A percentile compares a stretch with the other conserved stretches of the same genome.
Conservation (phyloP, 2,113 vertebrate genomes). For the Corythoichthys haematopterus region DNA sequence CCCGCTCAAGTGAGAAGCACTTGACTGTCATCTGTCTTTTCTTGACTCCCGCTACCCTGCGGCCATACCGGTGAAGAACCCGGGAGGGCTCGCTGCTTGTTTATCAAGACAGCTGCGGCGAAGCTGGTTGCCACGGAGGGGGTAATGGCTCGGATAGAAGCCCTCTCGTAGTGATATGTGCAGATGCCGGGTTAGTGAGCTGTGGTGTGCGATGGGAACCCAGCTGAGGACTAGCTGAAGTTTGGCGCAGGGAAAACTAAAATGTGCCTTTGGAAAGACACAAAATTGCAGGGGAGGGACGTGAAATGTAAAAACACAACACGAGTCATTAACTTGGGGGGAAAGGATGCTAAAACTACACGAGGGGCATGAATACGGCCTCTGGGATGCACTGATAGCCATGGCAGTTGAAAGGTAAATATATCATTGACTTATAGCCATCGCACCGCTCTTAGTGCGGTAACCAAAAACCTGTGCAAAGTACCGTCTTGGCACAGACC, state of each 20-base stretch:
- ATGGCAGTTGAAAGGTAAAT: constrained; percentile 16
- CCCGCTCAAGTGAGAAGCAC: constrained; percentile 44
- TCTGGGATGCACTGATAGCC: not conserved
- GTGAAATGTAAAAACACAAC: constrained; percentile 16
- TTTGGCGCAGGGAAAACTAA: constrained; percentile 20
- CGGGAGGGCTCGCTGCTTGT: constrained; percentile 40
- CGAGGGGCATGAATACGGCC: constrained; percentile 15
- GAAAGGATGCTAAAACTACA: constrained; percentile 16
- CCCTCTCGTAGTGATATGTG: constrained; percentile 33
- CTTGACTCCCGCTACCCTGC: constrained; percentile 36
- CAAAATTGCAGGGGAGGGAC: constrained; percentile 5
- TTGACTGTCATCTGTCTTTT: constrained; percentile 56
- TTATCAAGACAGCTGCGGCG: constrained; percentile 54
- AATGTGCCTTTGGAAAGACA: constrained; percentile 29
- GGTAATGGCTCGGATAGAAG: constrained; percentile 34
- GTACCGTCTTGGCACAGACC: constrained; percentile 10
- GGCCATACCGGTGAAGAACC: constrained; percentile 31
- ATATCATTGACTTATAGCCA: constrained; percentile 18
- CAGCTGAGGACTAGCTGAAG: constrained; percentile 49
- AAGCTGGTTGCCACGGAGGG: constrained; percentile 44
- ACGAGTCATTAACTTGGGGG: constrained; percentile 19
- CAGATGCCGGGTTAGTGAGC: constrained; percentile 46
- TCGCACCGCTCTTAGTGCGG: constrained; percentile 11
- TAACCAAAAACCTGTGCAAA: constrained; percentile 21
- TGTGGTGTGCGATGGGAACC: constrained; percentile 31